These are phyloP conservation scores for Oreamnos americanus DNA, from an alignment of 2,113 vertebrate genomes.

Conservation along the genomic window DNA sequence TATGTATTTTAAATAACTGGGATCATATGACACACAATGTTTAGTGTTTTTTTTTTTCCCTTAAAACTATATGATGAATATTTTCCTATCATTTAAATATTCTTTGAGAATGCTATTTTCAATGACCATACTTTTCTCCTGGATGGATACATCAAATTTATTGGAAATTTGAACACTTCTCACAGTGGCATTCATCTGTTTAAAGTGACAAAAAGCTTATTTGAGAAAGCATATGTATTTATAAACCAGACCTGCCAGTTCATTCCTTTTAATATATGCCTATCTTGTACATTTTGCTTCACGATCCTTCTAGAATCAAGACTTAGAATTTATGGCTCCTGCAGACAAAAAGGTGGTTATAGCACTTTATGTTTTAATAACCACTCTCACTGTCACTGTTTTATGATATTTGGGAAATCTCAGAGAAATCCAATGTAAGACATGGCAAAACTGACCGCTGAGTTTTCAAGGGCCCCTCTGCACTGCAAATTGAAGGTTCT, in stretches of 20 bases:
- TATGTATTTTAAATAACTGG: neutral
- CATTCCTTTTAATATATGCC: neutral
- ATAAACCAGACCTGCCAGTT: neutral
- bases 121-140: neutral
- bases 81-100: neutral
- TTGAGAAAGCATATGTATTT: neutral
- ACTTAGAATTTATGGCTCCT: neutral
- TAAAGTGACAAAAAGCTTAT: neutral
- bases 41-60: neutral
- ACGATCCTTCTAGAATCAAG: neutral
- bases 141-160: neutral
- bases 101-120: neutral
- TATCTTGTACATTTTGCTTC: neutral
- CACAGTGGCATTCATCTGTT: neutral
- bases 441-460: neutral
- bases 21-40: neutral
- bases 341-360: neutral
- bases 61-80: neutral
- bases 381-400: neutral
- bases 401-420: neutral
- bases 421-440: neutral
- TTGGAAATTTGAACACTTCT: neutral
- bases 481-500: neutral
- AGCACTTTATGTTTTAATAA: neutral
- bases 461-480: neutral